Evolutionary conservation across 2,888 invertebrate species (phyloP), one percentile per base, ranked within the genome.

Genomic region (Pyrocoelia pectoralis): DNA sequence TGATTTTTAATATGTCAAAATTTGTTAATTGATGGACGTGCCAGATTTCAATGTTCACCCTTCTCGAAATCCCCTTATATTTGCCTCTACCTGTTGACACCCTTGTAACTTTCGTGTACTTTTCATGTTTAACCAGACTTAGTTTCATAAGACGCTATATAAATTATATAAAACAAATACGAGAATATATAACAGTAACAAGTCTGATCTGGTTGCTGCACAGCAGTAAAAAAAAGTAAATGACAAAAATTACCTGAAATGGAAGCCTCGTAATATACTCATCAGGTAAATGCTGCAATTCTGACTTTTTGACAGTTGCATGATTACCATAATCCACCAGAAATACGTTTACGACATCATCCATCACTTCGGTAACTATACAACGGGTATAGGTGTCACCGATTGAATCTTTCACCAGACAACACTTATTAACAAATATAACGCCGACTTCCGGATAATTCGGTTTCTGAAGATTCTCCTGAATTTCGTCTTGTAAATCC

Each of bases 311-410:
- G 0, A 88, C 80, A 0, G 77, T 74, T 43, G 79, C 79, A 73
- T 80, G 83, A 73, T 88, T 88, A 0, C 88, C 89, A 71, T 86
- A 85, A 74, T 89, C 89, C 0, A 88, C 86, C 73, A 85, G 88
- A 72, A 88, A 88, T 66, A 85, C 85, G 63, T 84, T 81, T 0
- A 83, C 83, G 69, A 81, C 81, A 12, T 73, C 68, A n/a, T 74
- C 72, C 1, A 76, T 73, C 6, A 81, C 72, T 24, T 79, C 73
- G 13, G 82, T 79, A 1, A 87, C 78, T 65, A 83, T 77, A 2
- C 85, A 84, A 51, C 87, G 77, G 65, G 82, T 82, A 68, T 80
- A 85, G 1, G 77, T 76, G 0, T 68, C 67, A 56, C 83, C 83
- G 10, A 81, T 82, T 0, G 83, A 81, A 67, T 84, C 84, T 75